A percentile compares a stretch with the other conserved stretches of the same genome.
These are phyloP conservation scores for Cryptops parisi DNA, from an alignment of 2,888 invertebrate genomes.

Conservation along the genomic window DNA sequence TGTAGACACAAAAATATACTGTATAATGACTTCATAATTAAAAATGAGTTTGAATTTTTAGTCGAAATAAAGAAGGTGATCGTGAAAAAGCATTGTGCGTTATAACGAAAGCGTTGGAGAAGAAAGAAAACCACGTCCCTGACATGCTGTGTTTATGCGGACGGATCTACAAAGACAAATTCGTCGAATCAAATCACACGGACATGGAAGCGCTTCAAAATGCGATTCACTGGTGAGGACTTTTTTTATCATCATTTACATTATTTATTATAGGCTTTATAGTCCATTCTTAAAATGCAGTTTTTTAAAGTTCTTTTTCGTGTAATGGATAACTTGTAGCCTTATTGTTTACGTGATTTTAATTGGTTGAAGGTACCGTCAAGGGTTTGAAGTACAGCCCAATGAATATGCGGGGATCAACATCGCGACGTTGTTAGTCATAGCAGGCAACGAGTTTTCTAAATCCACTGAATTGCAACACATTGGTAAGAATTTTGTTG, in stretches of 20 bases:
- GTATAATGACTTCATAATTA: no score
- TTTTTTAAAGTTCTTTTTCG: background rate
- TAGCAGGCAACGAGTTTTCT: conserved; percentile 88
- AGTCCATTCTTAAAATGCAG: background rate
- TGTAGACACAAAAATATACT: no score
- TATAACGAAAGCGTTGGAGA: conserved; percentile 77
- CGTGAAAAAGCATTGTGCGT: conserved; percentile 83
- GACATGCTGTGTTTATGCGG: conserved; percentile 97
- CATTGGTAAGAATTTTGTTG: no score
- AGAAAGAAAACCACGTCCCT: conserved; percentile 87
- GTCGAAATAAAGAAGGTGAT: conserved; percentile 86
- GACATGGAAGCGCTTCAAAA: conserved; percentile 74
- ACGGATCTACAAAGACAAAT: conserved; percentile 77
- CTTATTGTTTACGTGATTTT: conserved; percentile 9
- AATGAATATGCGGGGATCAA: conserved; percentile 99
- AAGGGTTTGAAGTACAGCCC: conserved; percentile 94
- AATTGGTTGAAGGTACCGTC: conserved; percentile 60
- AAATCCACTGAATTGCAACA: conserved; percentile 80
- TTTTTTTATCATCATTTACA: background rate
- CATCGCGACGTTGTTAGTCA: conserved; percentile 88
- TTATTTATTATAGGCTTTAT: no score
- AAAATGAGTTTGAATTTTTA: conserved; percentile 31
- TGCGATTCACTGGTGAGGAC: conserved; percentile 80
- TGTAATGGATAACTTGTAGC: background rate
- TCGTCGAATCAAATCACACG: conserved; percentile 85